Base-by-base conservation (phyloP, 2,888 invertebrate genomes). In the Ormyrus thymus region DNA sequence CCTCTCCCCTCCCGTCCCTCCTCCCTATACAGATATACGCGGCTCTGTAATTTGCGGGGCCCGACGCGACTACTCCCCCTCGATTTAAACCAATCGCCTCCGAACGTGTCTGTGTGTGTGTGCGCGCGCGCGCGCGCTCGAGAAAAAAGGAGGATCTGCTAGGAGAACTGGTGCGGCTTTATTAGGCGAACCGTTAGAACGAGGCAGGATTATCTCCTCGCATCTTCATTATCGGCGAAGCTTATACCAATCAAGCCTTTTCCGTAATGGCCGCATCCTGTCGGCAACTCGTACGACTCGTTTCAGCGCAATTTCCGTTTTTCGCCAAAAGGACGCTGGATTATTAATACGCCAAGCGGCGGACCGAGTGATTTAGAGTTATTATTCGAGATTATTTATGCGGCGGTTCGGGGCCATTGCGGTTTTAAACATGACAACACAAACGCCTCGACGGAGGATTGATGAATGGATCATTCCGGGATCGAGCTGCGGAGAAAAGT, bases 11-110 rank as follows among this genome's bases (percentile, higher is more conserved):
- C 6, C 7, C 29, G n/a, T n/a, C 53, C 29, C 10, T n/a, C n/a
- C 48, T 29, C 11, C 64, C 6, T 3, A 7, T 75, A 75, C 45
- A 51, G 43, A 61, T 73, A 15, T 56, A 29, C 29, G 29, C 29
- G 29, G 29, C 53, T 51, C 58, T 76, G 70, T 76, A 76, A 76
- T 76, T 71, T 76, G 76, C 76, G 51, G 62, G 55, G 4, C 50
- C 65, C 59, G 66, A 66, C 76, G 56, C 59, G 66, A 66, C 76
- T 48, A 53, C 55, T 48, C 56, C 64, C 15, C 58, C 29, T 51
- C 70, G 77, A 77, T 77, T 77, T 77, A 77, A 77, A 77, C 77
- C 77, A 77, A 77, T 77, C 65, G 58, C 46, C 48, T 72, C 62
- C 65, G 7, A 5, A 7, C 61, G 53, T 2, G 3, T 29, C 29